Evolutionary conservation across 2,797 vertebrate genomes (phyloP).

Genomic region (Setipinna tenuifilis): DNA sequence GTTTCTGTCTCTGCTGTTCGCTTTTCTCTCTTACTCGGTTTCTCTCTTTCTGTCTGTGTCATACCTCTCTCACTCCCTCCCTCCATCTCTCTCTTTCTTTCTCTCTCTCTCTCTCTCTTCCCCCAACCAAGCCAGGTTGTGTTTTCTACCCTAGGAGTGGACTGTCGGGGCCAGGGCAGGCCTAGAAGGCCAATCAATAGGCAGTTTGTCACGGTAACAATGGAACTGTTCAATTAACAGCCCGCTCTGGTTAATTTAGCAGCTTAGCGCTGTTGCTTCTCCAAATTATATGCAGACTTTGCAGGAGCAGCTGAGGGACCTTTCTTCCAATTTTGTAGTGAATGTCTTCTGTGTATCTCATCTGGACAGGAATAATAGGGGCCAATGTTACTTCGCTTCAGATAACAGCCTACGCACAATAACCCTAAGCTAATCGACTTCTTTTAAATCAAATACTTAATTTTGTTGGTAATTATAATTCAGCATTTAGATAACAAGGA

Average conservation of each 20-base stretch:
- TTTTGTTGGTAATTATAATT: constrained; percentile 72
- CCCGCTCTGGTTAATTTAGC: constrained; percentile 81
- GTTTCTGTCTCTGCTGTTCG: constrained; percentile 21
- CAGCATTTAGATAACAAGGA: constrained; percentile 60
- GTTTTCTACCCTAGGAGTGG: constrained; percentile 28
- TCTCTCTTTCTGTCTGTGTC: not conserved
- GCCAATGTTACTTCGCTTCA: constrained; percentile 62
- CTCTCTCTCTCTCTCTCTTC: constrained; percentile 29
- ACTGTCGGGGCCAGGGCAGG: constrained; percentile 57
- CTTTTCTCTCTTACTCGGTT: constrained; percentile 20
- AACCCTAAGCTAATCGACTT: constrained; percentile 66
- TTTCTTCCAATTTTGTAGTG: constrained; percentile 46
- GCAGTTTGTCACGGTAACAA: constrained; percentile 87
- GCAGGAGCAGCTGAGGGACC: constrained; percentile 42
- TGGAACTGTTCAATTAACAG: constrained; percentile 91
- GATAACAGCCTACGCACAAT: constrained; percentile 69
- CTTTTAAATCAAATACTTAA: constrained; percentile 65
- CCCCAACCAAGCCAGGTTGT: constrained; percentile 19
- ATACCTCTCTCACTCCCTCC: not conserved
- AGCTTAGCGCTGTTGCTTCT: constrained; percentile 76
- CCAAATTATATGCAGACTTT: constrained; percentile 68
- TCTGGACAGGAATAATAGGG: constrained; percentile 55
- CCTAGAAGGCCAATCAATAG: constrained; percentile 79
- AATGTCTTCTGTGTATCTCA: constrained; percentile 50
- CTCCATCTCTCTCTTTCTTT: constrained; percentile 24